phyloP scores from a whole-genome alignment of 1,140 invertebrate genomes.

The Saccostrea cuccullata region DNA sequence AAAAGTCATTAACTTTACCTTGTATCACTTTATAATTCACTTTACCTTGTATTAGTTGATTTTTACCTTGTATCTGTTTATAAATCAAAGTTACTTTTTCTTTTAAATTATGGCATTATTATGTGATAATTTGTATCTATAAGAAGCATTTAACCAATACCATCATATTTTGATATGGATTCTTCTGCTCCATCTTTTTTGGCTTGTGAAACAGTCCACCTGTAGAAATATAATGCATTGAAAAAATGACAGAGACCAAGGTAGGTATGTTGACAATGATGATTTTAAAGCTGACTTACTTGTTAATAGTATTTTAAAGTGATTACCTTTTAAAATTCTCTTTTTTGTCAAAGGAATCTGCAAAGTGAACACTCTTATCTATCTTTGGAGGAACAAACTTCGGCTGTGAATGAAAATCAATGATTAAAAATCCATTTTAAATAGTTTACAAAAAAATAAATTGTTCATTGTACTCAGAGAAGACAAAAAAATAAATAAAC shows the following conservation, averaged over 20 bases:
- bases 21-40: too few relatives aligned
- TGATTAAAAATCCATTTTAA: too few relatives aligned
- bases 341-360: slow-evolving; percentile 93
- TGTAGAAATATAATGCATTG: slow-evolving; percentile 48
- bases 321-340: slow-evolving; percentile 85
- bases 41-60: too few relatives aligned
- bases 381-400: slow-evolving; percentile 67
- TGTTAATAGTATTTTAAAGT: slow-evolving; percentile 33
- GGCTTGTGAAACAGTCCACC: slow-evolving; percentile 93
- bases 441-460: too few relatives aligned
- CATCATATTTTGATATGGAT: slow-evolving; percentile 95
- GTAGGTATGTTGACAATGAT: too few relatives aligned
- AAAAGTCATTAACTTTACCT: slow-evolving; percentile 3
- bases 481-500: too few relatives aligned
- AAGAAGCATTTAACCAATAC: slow-evolving; percentile 78
- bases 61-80: not conserved
- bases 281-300: too few relatives aligned
- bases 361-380: slow-evolving; percentile 85
- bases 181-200: slow-evolving; percentile 96
- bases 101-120: slow-evolving; percentile 1
- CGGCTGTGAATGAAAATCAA: slow-evolving; percentile 58
- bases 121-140: slow-evolving; percentile 34
- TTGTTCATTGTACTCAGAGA: too few relatives aligned
- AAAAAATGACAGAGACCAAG: not conserved
- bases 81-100: not conserved